phyloP scores from a whole-genome alignment of 2,797 vertebrate species.

The Syngnathus rostellatus region DNA sequence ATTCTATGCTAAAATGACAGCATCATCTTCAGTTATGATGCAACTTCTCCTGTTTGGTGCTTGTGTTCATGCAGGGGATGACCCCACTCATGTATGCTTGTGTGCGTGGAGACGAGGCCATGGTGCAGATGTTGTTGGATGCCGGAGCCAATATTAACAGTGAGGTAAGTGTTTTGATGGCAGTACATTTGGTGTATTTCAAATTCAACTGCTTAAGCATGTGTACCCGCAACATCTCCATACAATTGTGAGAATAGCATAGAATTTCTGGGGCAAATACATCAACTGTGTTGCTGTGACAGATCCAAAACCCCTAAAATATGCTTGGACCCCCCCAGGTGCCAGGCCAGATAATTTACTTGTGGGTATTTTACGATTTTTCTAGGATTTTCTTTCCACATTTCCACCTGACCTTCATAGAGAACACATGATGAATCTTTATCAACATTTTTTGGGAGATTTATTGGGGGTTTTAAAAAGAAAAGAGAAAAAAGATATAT shows the following conservation, averaged over 20 bases:
- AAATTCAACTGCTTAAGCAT: neutral
- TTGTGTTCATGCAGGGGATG: constrained; percentile 65
- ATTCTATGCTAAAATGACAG: neutral
- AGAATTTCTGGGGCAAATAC: neutral
- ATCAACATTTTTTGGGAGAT: no score
- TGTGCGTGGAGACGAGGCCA: constrained; percentile 93
- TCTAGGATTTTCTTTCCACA: no score
- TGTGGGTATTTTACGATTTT: no score
- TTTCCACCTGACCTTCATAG: no score
- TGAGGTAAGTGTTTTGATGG: constrained; percentile 76
- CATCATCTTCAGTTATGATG: neutral
- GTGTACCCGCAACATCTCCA: neutral
- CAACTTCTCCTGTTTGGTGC: neutral
- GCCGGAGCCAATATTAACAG: constrained; percentile 94
- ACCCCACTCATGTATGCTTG: constrained; percentile 98
- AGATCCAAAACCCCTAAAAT: no score
- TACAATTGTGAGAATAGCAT: neutral
- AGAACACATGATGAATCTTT: no score
- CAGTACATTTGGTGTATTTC: neutral
- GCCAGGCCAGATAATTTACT: no score
- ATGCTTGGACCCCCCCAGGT: no score
- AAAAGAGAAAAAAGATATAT: no score
- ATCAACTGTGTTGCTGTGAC: neutral
- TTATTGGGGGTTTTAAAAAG: no score
- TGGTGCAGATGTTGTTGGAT: constrained; percentile 98